Base-by-base conservation (phyloP, 2,797 vertebrate species). In the Parambassis ranga region DNA sequence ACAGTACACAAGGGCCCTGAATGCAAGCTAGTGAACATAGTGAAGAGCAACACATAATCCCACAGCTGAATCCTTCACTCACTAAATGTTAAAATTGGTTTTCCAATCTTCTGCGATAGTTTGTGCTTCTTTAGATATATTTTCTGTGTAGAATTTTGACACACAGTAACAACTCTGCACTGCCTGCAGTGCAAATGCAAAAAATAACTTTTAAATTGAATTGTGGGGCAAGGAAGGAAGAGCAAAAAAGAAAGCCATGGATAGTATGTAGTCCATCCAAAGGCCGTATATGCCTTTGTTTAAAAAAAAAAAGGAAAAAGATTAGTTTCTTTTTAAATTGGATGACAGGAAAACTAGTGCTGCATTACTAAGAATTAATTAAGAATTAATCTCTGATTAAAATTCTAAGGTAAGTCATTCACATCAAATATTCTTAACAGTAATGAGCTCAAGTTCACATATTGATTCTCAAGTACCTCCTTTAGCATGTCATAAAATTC, bases 381-480 rank as follows among this genome's bases (percentile, higher is more conserved):
- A n/a, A 28, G 10, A n/a, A n/a, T n/a, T n/a, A n/a, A n/a, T n/a
- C n/a, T n/a, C n/a, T n/a, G n/a, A n/a, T n/a, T n/a, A n/a, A n/a
- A n/a, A 16, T 18, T 13, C 30, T n/a, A 11, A n/a, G 30, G 31
- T 30, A 4, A 31, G 31, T 32, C 7, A 15, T 16, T 9, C 33
- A 53, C 19, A 35, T 23, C 27, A 65, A 50, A 42, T 55, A 62
- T 49, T 41, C 24, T 8, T 3, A 11, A 38, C 42, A 31, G 27
- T 52, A 59, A 39, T 30, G 48, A 24, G 38, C 41, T 50, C 22
- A 51, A 15, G 42, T 19, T 59, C 14, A 23, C 23, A 10, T 55
- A 75, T 66, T 24, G 51, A 79, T 71, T 31, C 7, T 30, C 2
- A 30, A 35, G 35, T 46, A 48, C 20, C 36, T 60, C 39, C 38